A percentile compares a stretch with the other conserved stretches of the same genome.
Evolutionary conservation across 2,888 invertebrate genomes (phyloP).

Genomic region (Lepeophtheirus nordmannii): DNA sequence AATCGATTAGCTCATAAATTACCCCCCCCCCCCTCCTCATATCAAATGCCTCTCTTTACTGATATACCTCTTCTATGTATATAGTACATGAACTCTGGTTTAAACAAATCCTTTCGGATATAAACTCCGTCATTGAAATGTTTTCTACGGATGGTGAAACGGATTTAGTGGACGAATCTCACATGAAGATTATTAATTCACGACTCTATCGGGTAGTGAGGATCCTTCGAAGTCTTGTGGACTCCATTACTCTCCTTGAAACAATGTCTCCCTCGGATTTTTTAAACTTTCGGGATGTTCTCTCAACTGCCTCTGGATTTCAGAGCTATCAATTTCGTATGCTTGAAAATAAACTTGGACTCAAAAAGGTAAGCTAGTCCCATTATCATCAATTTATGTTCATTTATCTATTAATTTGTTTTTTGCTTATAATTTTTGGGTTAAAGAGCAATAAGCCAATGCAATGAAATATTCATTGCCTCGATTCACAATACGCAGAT

Average conservation of each 20-base stretch:
- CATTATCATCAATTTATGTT: too few relatives aligned
- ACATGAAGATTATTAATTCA: conserved; percentile 80
- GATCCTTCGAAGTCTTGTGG: conserved; percentile 51
- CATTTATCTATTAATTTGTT: too few relatives aligned
- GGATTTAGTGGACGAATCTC: conserved; percentile 62
- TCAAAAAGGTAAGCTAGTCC: conserved; percentile 38
- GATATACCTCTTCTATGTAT: too few relatives aligned
- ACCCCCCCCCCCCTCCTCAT: too few relatives aligned
- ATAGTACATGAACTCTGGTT: conserved; percentile 97
- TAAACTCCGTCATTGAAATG: conserved; percentile 74
- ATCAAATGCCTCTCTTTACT: too few relatives aligned
- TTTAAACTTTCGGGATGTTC: conserved; percentile 84
- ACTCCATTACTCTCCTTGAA: conserved; percentile 91
- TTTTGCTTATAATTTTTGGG: too few relatives aligned
- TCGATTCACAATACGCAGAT: too few relatives aligned
- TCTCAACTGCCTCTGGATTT: conserved; percentile 92
- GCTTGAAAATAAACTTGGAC: conserved; percentile 76
- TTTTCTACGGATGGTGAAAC: conserved; percentile 37
- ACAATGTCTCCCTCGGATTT: conserved; percentile 98
- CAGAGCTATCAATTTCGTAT: conserved; percentile 91
- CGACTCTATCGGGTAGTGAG: conserved; percentile 52
- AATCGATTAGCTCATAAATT: too few relatives aligned
- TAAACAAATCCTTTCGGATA: conserved; percentile 92
- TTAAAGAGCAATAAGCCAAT: too few relatives aligned
- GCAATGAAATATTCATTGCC: too few relatives aligned